Evolutionary conservation across 2,113 vertebrate genomes (phyloP), one percentile per base, ranked within the genome.

Genomic region (Canis aureus): DNA sequence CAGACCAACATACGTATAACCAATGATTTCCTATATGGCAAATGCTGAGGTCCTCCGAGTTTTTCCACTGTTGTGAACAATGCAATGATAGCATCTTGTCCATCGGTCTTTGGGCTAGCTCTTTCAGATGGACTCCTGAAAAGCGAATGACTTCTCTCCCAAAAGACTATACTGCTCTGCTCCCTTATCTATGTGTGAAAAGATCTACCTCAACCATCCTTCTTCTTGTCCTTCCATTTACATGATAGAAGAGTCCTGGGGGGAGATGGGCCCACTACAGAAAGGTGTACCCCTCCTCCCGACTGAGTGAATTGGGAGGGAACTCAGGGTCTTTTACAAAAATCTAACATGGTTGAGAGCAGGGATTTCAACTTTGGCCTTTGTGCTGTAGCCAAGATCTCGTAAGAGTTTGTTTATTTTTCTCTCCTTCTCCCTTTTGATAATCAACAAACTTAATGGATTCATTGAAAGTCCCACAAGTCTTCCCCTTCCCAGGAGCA

Each of bases 401-500:
- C 82, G 8, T 87, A 95, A 95, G 91, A 88, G 49, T 79, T 96
- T 88, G 17, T 97, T 97, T 97, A 93, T 97, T 97, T 97, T 97
- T 96, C 78, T 94, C 92, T 89, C 62, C 62, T 92, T 97, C 91
- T 96, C 82, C 57, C 80, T 97, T 27, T 96, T 98, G 95, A 97
- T 96, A 97, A 94, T 88, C 95, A 96, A 87, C 96, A 94, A 94
- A 92, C 94, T 89, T 79, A 95, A 97, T 85, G 64, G 43, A 88
- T 84, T 97, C 94, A 67, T 96, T 95, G 89, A 94, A 96, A 98
- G 95, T 89, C 92, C 93, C 93, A 78, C 32, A 96, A 80, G 55
- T 74, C 76, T 78, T 94, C 94, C 88, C 76, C 97, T 96, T 97
- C 97, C 93, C 71, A 95, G 88, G 85, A 97, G 59, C 76, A 85